Evolutionary conservation across 92 coral and sea anemone genomes (phyloP).

Genomic region (Parazoanthus atlanticus): DNA sequence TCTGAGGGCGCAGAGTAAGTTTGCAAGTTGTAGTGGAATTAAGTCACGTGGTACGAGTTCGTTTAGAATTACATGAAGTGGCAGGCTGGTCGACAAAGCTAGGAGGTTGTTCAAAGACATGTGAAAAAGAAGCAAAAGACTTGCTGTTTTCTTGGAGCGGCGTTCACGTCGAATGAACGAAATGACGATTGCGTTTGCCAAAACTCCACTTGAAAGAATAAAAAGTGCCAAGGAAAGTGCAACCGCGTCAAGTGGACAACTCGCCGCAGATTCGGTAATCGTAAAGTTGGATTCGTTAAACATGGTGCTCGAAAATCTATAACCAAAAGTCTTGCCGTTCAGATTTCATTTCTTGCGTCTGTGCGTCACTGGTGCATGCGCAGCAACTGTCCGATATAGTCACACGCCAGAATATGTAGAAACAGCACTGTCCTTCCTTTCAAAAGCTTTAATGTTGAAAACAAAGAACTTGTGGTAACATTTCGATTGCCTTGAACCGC

Average conservation of each 20-base stretch:
- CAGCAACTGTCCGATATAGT: no score
- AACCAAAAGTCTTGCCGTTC: no score
- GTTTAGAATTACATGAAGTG: conserved; percentile 2
- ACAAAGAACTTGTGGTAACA: no score
- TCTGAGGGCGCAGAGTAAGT: conserved; percentile 6
- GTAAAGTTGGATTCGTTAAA: neutral
- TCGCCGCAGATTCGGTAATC: neutral
- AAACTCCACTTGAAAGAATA: neutral
- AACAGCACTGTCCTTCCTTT: no score
- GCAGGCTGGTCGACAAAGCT: conserved; percentile 3
- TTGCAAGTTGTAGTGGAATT: neutral
- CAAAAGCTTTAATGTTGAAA: no score
- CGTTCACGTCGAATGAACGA: conserved; percentile 1
- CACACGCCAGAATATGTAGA: no score
- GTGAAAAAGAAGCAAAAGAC: neutral
- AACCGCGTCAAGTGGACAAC: neutral
- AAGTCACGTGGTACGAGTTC: conserved; percentile 5
- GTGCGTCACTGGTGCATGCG: no score
- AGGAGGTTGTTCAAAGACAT: conserved; percentile 5
- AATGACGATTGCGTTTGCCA: neutral
- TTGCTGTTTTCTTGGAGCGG: neutral
- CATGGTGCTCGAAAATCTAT: neutral
- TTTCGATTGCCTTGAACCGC: no score
- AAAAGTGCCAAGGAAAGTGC: neutral
- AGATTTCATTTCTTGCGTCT: no score